These are phyloP conservation scores for Rattus norvegicus DNA, from an alignment of 2,113 vertebrate genomes.

Conservation along the genomic window GRCr8 NC_086022.1:5442501-5443000, in stretches of 20 bases:
- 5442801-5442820: neutral
- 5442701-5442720: neutral
- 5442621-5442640: neutral
- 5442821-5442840: too few species aligned
- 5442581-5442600: neutral
- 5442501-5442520: slow-evolving; percentile 44
- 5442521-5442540: slow-evolving; percentile 33
- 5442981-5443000: too few species aligned
- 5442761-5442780: neutral
- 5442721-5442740: neutral
- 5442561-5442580: neutral
- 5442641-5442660: neutral
- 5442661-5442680: neutral
- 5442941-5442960: neutral
- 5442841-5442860: neutral
- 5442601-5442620: neutral
- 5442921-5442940: neutral
- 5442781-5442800: neutral
- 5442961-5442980: neutral
- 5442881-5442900: neutral
- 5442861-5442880: too few species aligned
- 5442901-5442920: too few species aligned
- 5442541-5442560: slow-evolving; percentile 56
- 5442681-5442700: neutral
- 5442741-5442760: neutral